Conservation (phyloP, 2,888 invertebrate species). For the Epirrhoe alternata region DNA sequence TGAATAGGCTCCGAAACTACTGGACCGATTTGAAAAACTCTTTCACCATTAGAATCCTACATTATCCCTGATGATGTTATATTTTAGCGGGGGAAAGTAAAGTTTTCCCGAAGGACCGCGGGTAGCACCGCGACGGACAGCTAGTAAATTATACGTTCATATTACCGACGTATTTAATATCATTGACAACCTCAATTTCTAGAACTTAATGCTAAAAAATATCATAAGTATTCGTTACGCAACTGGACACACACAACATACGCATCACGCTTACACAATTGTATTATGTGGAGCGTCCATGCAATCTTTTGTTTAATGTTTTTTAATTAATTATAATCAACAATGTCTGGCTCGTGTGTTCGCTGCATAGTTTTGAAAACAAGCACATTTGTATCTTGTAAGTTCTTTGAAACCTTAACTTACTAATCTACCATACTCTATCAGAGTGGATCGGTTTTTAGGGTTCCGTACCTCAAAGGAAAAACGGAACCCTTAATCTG, state of each 20-base stretch:
- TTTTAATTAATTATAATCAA: conserved; percentile 28
- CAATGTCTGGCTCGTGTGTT: conserved; percentile 11
- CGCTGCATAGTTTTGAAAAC: conserved; percentile 18
- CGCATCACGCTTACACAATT: conserved; percentile 28
- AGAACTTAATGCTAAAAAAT: background rate
- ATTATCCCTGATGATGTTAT: no score
- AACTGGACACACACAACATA: conserved; percentile 12
- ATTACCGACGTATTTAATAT: no score
- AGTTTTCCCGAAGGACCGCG: no score
- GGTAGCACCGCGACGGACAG: no score
- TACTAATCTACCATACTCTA: background rate
- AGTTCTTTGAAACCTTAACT: background rate
- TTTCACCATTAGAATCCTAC: no score
- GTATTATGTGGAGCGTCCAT: conserved; percentile 23
- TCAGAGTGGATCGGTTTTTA: no score
- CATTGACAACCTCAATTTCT: background rate
- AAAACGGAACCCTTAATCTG: no score
- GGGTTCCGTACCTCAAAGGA: no score
- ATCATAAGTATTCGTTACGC: conserved; percentile 8
- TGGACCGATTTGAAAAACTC: no score
- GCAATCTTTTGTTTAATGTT: conserved; percentile 35
- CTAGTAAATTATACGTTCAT: no score
- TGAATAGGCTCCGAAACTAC: no score
- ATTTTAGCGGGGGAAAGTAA: no score
- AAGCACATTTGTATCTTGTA: conserved; percentile 5